phyloP scores from a whole-genome alignment of 2,113 vertebrate genomes.

The Myiagra hebetior region DNA sequence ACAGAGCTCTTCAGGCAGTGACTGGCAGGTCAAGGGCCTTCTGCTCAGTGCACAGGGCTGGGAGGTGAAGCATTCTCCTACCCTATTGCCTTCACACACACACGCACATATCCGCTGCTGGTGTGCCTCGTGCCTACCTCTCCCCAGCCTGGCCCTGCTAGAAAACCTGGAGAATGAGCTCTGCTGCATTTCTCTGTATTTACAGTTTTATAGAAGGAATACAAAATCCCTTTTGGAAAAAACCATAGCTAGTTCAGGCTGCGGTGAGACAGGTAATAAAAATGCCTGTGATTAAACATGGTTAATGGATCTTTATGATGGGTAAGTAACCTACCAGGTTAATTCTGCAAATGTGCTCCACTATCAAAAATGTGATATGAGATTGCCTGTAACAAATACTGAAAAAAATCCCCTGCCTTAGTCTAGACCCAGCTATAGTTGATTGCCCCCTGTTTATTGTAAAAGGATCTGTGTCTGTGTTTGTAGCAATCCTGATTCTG shows the following conservation, averaged over 20 bases:
- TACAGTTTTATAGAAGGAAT: slow-evolving; percentile 11
- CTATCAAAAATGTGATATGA: slow-evolving; percentile 18
- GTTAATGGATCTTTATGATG: slow-evolving; percentile 22
- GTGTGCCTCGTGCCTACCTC: neutral
- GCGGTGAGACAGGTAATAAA: slow-evolving; percentile 40
- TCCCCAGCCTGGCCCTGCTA: neutral
- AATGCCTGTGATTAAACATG: slow-evolving; percentile 47
- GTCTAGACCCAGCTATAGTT: neutral
- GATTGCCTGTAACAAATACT: slow-evolving; percentile 44
- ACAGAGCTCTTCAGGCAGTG: neutral
- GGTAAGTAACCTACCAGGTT: slow-evolving; percentile 20
- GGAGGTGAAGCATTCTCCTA: neutral
- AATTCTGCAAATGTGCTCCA: neutral
- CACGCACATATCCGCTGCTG: neutral
- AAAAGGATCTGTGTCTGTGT: neutral
- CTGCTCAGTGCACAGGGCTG: neutral
- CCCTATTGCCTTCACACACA: neutral
- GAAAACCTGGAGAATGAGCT: neutral
- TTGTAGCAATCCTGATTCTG: neutral
- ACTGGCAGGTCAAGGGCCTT: neutral
- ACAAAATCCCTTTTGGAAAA: slow-evolving; percentile 50
- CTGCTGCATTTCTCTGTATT: slow-evolving; percentile 34
- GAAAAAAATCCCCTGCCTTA: slow-evolving; percentile 36
- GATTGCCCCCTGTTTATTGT: neutral
- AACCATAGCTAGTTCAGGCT: slow-evolving; percentile 6